These are phyloP conservation scores for Troglohyphantes excavatus DNA, from an alignment of 2,888 invertebrate genomes.

Conservation along the genomic window DNA sequence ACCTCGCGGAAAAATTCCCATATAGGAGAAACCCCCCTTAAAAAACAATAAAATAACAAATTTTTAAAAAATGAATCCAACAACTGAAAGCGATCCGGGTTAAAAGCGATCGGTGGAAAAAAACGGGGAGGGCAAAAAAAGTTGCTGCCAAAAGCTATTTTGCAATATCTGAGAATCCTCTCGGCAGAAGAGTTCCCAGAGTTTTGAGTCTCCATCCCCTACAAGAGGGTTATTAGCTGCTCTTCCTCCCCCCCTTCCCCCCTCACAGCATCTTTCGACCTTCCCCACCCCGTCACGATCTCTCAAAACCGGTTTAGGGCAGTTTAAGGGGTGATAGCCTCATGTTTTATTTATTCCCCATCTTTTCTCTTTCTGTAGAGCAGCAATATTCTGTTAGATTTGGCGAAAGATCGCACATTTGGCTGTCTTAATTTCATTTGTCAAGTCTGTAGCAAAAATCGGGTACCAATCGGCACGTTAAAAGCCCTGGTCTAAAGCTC, in stretches of 20 bases:
- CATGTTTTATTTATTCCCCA: constrained; percentile 72
- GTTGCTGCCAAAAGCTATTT: constrained; percentile 35
- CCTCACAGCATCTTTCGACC: constrained; percentile 26
- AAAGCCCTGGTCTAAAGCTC: no score
- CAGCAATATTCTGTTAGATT: background rate
- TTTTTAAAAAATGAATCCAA: constrained; percentile 30
- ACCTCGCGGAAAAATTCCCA: constrained; percentile 51
- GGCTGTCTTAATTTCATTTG: no score
- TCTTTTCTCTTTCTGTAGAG: constrained; percentile 11
- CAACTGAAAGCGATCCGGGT: constrained; percentile 24
- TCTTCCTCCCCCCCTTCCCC: background rate
- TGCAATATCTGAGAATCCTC: constrained; percentile 73
- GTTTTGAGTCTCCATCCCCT: background rate
- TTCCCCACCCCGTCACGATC: constrained; percentile 15
- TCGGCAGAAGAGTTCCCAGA: constrained; percentile 65
- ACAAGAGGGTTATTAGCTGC: constrained; percentile 67
- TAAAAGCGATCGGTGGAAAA: background rate
- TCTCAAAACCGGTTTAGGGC: constrained; percentile 71
- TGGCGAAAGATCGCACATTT: no score
- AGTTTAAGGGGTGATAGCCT: constrained; percentile 78
- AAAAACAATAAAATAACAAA: constrained; percentile 6
- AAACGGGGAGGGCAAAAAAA: constrained; percentile 1
- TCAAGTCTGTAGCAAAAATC: no score
- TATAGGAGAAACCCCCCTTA: background rate
- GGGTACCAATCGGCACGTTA: no score